Conservation (phyloP, 2,888 invertebrate genomes). For the Lycophotia porphyrea region DNA sequence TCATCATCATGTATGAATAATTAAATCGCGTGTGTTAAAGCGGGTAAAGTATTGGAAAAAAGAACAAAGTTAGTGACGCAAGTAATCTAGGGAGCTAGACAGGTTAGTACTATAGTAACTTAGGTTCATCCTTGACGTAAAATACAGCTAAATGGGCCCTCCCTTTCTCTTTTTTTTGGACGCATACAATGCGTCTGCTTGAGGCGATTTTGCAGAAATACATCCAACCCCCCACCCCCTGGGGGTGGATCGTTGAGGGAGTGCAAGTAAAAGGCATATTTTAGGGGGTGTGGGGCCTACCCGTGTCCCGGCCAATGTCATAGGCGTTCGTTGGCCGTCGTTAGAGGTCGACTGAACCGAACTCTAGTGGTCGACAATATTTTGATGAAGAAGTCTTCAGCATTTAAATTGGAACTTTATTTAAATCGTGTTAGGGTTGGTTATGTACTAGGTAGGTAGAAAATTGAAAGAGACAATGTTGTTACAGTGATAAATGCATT, state of each 20-base stretch:
- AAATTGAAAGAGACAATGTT: conserved; percentile 39
- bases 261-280: conserved; percentile 75
- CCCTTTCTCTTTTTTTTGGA: conserved; percentile 54
- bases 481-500: conserved; percentile 72
- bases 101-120: neutral
- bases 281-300: conserved; percentile 79
- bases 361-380: conserved; percentile 53
- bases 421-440: neutral
- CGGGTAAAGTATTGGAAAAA: conserved; percentile 18
- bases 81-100: conserved; percentile 21
- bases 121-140: conserved; percentile 38
- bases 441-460: neutral
- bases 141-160: conserved; percentile 57
- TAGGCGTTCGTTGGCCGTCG: conserved; percentile 84
- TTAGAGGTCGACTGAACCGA: conserved; percentile 82
- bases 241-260: conserved; percentile 73
- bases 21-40: conserved; percentile 14
- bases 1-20: conserved; percentile 26
- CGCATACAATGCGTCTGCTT: conserved; percentile 69
- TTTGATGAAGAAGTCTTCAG: conserved; percentile 22
- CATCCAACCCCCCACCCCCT: conserved; percentile 44
- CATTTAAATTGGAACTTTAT: conserved; percentile 60
- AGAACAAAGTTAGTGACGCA: neutral
- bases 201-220: conserved; percentile 64
- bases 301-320: conserved; percentile 85